Conservation (phyloP, 2,888 invertebrate species). For the Hypselothyrea guttata region DNA sequence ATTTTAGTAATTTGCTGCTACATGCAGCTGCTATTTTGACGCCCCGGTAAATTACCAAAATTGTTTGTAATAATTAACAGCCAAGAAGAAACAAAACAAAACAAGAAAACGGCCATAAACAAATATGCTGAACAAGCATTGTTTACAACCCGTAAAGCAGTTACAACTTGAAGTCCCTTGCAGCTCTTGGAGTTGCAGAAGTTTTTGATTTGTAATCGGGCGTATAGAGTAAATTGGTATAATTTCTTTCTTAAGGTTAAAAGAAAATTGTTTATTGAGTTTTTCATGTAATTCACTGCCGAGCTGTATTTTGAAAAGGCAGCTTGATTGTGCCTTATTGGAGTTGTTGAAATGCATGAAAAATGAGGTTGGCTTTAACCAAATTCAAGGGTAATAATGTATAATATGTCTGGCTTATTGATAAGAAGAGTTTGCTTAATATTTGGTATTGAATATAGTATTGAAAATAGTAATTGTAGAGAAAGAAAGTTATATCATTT, state of each 20-base stretch:
- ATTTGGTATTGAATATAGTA: too few species aligned
- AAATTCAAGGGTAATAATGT: too few species aligned
- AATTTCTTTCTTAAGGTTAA: neutral
- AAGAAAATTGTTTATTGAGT: neutral
- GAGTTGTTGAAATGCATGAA: too few species aligned
- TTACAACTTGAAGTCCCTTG: neutral
- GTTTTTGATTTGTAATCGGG: slow-evolving; percentile 6
- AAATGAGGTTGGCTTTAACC: neutral
- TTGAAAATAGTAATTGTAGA: too few species aligned
- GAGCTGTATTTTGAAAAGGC: too few species aligned
- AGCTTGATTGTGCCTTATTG: too few species aligned
- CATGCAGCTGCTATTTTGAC: slow-evolving; percentile 33
- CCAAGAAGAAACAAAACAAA: too few species aligned
- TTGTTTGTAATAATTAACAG: slow-evolving; percentile 54
- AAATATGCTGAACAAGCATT: neutral
- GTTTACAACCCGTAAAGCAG: neutral
- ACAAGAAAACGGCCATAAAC: too few species aligned
- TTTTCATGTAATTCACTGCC: too few species aligned
- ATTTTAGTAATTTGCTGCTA: slow-evolving; percentile 45
- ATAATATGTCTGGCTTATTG: too few species aligned
- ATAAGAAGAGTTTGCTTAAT: too few species aligned
- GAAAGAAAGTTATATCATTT: neutral
- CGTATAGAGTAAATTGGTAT: neutral
- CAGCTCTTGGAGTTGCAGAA: neutral
- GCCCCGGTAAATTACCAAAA: slow-evolving; percentile 30